Evolutionary conservation across 2,797 vertebrate species (phyloP).

Genomic region (Leptodactylus fallax): DNA sequence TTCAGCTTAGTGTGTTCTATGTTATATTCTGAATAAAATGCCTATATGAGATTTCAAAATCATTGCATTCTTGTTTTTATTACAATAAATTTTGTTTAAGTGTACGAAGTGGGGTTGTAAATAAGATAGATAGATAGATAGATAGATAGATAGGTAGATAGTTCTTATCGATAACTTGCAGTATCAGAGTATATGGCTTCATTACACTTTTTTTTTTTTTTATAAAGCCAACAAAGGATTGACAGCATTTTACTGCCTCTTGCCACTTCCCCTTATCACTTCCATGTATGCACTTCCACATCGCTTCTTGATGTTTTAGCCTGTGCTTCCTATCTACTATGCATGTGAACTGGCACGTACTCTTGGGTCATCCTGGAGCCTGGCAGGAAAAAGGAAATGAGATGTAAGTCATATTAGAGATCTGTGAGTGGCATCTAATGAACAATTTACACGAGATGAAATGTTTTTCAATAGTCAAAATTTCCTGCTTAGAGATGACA

Average conservation of each 20-base stretch:
- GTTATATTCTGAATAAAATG: too few species aligned
- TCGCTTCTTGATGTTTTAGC: conserved; percentile 8
- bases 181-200: too few species aligned
- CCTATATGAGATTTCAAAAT: too few species aligned
- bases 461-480: conserved; percentile 22
- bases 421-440: conserved; percentile 46
- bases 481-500: conserved; percentile 51
- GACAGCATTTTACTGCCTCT: not conserved
- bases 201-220: not conserved
- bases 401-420: conserved; percentile 27
- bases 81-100: too few species aligned
- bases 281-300: not conserved
- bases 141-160: too few species aligned
- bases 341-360: conserved; percentile 56
- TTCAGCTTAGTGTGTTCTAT: too few species aligned
- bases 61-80: too few species aligned
- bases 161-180: too few species aligned
- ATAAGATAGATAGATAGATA: too few species aligned
- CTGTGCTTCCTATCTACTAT: not conserved
- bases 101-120: too few species aligned
- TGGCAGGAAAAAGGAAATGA: conserved; percentile 60
- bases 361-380: conserved; percentile 49
- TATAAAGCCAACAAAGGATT: not conserved
- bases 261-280: not conserved
- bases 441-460: conserved; percentile 22